Conservation (phyloP, 2,113 vertebrate genomes). For the Chaetorhynchus papuensis region DNA sequence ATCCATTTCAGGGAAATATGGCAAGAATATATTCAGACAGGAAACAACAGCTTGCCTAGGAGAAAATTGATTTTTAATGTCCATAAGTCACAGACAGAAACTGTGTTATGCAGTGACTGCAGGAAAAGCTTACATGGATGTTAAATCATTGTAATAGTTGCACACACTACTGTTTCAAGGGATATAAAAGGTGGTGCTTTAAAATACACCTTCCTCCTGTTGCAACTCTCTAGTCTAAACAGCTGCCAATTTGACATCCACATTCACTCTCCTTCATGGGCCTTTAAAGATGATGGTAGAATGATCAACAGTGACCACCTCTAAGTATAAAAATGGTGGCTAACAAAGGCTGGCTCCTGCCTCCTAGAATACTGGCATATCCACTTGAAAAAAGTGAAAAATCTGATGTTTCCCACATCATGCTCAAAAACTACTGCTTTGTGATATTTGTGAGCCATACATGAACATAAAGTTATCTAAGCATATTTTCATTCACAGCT, state of each 20-base stretch:
- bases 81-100: neutral
- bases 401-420: neutral
- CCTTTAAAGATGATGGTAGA: neutral
- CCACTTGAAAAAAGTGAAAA: neutral
- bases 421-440: neutral
- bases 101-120: neutral
- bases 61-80: neutral
- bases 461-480: neutral
- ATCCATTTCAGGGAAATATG: neutral
- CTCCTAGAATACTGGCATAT: neutral
- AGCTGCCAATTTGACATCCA: neutral
- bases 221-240: neutral
- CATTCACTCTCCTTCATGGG: neutral
- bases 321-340: neutral
- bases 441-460: neutral
- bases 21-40: neutral
- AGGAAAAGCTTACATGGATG: neutral
- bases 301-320: neutral
- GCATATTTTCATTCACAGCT: neutral
- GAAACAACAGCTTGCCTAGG: neutral
- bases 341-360: neutral
- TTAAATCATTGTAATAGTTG: constrained; percentile 10
- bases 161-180: neutral
- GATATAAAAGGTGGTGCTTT: neutral
- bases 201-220: neutral